Base-by-base conservation (phyloP, 2,888 invertebrate species). In the Patella ulyssiponensis region DNA sequence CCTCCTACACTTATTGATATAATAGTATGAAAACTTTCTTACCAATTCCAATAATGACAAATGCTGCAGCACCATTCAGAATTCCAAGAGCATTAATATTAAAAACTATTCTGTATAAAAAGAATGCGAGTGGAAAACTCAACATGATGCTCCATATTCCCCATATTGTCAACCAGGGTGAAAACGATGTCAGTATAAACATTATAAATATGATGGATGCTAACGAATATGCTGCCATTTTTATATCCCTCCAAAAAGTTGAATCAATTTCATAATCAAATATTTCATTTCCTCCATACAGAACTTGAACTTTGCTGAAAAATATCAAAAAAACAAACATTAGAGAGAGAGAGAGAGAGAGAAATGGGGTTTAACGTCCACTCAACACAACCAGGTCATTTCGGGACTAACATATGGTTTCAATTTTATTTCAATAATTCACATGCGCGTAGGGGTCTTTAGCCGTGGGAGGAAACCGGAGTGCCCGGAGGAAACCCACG, bases 21-120 rank as follows among this genome's bases (percentile, higher is more conserved):
- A 44, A 44, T 44, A 44, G 44, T 9, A 7, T 44, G 44, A 44
- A 44, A 44, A 44, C 9, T 9, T 44, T 44, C 88, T 84, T 80
- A 90, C 90, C 90, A 56, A 90, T 90, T n/a, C 90, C 90, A 79
- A 90, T 88, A 64, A 90, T 89, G 52, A 90, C 87, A 83, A 90
- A 90, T 2, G 89, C 89, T 27, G 90, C 89, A 17, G 88, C 90
- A 52, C 90, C 90, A 81, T 89, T 90, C 20, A 90, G 84, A 20
- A 90, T 89, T 9, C 90, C 90, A 14, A 90, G 82, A 2, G 85
- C 85, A 14, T 84, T 78, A 51, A 89, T 84, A 33, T 83, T 81
- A 80, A 88, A 89, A 53, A 87, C 87, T 52, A 86, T 84, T 15
- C 87, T 82, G 80, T 90, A 90, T 84, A 88, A 88, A 83, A 88